Conservation (phyloP, 2,797 vertebrate species). For the Kryptopterus vitreolus region DNA sequence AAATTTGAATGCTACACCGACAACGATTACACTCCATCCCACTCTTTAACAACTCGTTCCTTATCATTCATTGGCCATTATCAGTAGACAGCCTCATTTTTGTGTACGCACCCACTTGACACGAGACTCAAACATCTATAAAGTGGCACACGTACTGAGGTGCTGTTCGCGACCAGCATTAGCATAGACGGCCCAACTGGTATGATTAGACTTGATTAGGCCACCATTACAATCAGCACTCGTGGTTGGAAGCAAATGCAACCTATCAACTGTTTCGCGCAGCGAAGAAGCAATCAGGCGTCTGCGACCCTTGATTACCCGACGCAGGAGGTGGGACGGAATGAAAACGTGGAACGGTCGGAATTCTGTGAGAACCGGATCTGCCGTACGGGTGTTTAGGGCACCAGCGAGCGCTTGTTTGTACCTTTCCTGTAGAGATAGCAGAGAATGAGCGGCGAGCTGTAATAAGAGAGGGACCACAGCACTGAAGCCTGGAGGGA, state of each 20-base stretch:
- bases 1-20: background rate
- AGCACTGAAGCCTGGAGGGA: constrained; percentile 81
- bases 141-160: background rate
- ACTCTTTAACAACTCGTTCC: too few relatives aligned
- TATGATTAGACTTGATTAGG: constrained; percentile 42
- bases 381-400: background rate
- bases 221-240: constrained; percentile 31
- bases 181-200: constrained; percentile 31
- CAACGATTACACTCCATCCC: background rate
- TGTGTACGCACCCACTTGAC: background rate
- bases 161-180: constrained; percentile 29
- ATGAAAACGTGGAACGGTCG: background rate
- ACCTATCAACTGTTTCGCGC: constrained; percentile 5
- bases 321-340: constrained; percentile 15
- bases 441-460: constrained; percentile 85
- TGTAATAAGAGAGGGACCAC: constrained; percentile 91
- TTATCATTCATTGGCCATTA: too few relatives aligned
- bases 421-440: constrained; percentile 93
- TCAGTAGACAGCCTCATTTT: too few relatives aligned
- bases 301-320: constrained; percentile 24
- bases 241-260: constrained; percentile 19
- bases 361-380: background rate
- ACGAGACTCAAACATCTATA: background rate
- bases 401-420: background rate
- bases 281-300: constrained; percentile 28